A percentile compares a stretch with the other conserved stretches of the same genome.
Conservation (phyloP, 2,113 vertebrate genomes). For the Oncorhynchus kisutch region DNA sequence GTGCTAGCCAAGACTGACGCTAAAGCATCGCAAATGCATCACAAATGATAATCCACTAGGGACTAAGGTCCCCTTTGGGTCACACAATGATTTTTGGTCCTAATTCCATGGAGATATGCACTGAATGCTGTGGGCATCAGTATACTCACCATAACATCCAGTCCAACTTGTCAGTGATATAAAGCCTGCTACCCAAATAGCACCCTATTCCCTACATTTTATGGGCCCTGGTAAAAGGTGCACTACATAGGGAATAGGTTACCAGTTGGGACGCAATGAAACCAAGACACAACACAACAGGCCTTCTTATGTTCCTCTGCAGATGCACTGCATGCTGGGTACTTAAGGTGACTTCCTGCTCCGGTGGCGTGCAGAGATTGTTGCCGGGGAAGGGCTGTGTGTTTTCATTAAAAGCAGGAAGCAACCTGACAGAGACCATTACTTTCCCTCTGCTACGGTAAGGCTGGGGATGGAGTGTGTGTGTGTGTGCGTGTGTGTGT, state of each 20-base stretch:
- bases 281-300: constrained; percentile 13
- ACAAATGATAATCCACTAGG: too few species aligned
- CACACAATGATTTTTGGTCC: background rate
- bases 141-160: background rate
- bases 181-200: too few species aligned
- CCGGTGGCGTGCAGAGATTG: constrained; percentile 39
- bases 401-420: constrained; percentile 62
- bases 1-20: background rate
- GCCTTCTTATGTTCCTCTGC: background rate
- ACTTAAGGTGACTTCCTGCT: constrained; percentile 55
- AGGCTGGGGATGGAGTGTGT: constrained; percentile 4
- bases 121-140: constrained; percentile 12
- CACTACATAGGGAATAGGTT: too few species aligned
- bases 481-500: constrained; percentile 2
- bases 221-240: too few species aligned
- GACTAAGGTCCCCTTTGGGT: too few species aligned
- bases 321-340: constrained; percentile 38
- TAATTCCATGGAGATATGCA: background rate
- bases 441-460: constrained; percentile 37
- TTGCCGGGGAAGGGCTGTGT: constrained; percentile 32
- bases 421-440: constrained; percentile 59
- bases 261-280: background rate
- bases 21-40: too few species aligned
- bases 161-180: constrained; percentile 17
- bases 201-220: too few species aligned